phyloP scores from a whole-genome alignment of 2,888 invertebrate species.

The Caenorhabditis imperialis region DNA sequence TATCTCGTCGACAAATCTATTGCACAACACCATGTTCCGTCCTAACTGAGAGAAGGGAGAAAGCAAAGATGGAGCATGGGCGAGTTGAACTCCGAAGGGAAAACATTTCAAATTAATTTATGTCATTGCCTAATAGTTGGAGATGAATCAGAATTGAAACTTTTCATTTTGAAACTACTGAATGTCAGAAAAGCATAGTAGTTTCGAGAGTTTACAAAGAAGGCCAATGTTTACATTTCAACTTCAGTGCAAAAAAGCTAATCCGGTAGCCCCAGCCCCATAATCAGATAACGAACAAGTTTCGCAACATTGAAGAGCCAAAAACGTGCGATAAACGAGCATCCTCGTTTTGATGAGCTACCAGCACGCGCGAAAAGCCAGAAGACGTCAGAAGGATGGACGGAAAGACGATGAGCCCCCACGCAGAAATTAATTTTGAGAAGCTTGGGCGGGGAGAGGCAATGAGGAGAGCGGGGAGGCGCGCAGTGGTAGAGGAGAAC shows the following conservation, averaged over 20 bases:
- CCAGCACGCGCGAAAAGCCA: slow-evolving; percentile 25
- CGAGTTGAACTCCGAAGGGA: slow-evolving; percentile 11
- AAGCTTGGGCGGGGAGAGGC: slow-evolving; percentile 28
- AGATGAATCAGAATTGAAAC: neutral
- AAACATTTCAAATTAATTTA: slow-evolving; percentile 19
- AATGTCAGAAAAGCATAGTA: no score
- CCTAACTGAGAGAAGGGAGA: neutral
- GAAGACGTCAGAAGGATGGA: slow-evolving; percentile 17
- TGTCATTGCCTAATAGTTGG: slow-evolving; percentile 2
- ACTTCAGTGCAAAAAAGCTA: no score
- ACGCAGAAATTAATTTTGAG: slow-evolving; percentile 52
- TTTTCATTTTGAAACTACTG: no score
- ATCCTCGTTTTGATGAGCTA: slow-evolving; percentile 33
- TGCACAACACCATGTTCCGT: slow-evolving; percentile 48
- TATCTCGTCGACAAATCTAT: slow-evolving; percentile 54
- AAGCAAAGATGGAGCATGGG: slow-evolving; percentile 9
- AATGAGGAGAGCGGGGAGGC: slow-evolving; percentile 6
- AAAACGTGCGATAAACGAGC: no score
- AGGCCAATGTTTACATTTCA: no score
- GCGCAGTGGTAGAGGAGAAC: slow-evolving; percentile 7
- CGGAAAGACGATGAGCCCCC: slow-evolving; percentile 29
- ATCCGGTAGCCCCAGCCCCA: neutral
- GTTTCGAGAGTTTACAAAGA: no score
- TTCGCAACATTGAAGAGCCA: slow-evolving; percentile 44
- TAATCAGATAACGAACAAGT: slow-evolving; percentile 50